Conservation (phyloP, 2,888 invertebrate species). For the Aphidius colemani region DNA sequence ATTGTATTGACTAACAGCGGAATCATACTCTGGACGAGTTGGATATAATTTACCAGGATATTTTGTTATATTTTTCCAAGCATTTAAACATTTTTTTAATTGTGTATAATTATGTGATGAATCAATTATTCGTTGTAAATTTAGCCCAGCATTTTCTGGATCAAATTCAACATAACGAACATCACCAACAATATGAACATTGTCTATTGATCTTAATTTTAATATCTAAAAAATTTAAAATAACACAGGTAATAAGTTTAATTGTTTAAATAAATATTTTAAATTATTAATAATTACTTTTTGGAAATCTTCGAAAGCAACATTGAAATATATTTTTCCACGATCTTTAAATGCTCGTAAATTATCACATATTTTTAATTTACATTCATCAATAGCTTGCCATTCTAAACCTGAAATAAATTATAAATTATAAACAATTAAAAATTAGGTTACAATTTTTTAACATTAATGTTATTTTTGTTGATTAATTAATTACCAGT, state of each 20-base stretch:
- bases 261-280: conserved; percentile 11
- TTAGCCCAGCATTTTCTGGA: conserved; percentile 33
- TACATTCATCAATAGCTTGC: conserved; percentile 49
- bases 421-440: neutral
- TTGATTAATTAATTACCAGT: conserved; percentile 38
- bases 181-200: conserved; percentile 44
- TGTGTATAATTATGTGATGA: conserved; percentile 33
- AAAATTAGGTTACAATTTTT: conserved; percentile 21
- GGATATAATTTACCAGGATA: conserved; percentile 47
- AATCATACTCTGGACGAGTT: conserved; percentile 39
- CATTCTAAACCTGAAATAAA: conserved; percentile 45
- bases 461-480: neutral
- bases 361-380: conserved; percentile 39
- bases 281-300: conserved; percentile 36
- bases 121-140: conserved; percentile 39
- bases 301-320: conserved; percentile 37
- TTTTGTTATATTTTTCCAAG: conserved; percentile 41
- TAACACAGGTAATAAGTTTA: neutral
- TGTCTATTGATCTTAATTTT: conserved; percentile 48
- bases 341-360: conserved; percentile 42
- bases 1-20: conserved; percentile 28
- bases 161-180: conserved; percentile 37
- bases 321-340: conserved; percentile 47
- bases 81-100: conserved; percentile 40
- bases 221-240: conserved; percentile 36